Percentiles rank a stretch among this genome's conserved stretches.
Conservation (phyloP, 2,113 vertebrate species). For the Tragelaphus scriptus region DNA sequence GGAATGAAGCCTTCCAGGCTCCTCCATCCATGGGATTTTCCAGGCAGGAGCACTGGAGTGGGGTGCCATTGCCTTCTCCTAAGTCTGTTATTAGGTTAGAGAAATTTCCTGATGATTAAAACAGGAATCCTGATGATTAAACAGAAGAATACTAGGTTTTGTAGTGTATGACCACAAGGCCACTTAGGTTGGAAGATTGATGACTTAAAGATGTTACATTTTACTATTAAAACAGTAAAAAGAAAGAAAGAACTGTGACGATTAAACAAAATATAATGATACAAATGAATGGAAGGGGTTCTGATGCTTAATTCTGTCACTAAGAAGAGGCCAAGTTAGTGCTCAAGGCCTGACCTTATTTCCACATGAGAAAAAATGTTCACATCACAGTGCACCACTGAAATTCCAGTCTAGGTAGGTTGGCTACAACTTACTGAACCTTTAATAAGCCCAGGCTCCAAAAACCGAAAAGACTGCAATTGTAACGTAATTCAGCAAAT, state of each 20-base stretch:
- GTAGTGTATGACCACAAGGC: not conserved
- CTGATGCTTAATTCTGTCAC: not conserved
- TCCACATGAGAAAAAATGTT: not conserved
- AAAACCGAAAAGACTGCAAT: not conserved
- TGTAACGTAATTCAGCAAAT: not conserved
- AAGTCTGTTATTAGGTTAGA: not conserved
- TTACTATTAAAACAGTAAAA: not conserved
- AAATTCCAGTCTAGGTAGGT: not conserved
- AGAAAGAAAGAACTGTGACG: not conserved
- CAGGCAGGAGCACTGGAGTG: too few species aligned
- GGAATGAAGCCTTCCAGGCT: too few species aligned
- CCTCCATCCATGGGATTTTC: too few species aligned
- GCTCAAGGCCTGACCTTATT: not conserved
- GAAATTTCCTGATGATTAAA: not conserved
- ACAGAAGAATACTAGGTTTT: not conserved
- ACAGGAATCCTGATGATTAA: not conserved
- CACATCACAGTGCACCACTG: not conserved
- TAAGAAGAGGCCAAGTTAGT: not conserved
- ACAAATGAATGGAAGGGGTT: not conserved
- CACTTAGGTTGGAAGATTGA: not conserved
- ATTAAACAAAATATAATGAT: not conserved
- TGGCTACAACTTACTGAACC: not conserved
- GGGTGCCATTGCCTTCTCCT: too few species aligned
- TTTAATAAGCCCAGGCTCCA: not conserved
- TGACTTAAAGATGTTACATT: not conserved